A percentile compares a stretch with the other conserved stretches of the same genome.
These are phyloP conservation scores for Pseudochirops cupreus DNA, from an alignment of 2,797 vertebrate species.

Conservation along the genomic window DNA sequence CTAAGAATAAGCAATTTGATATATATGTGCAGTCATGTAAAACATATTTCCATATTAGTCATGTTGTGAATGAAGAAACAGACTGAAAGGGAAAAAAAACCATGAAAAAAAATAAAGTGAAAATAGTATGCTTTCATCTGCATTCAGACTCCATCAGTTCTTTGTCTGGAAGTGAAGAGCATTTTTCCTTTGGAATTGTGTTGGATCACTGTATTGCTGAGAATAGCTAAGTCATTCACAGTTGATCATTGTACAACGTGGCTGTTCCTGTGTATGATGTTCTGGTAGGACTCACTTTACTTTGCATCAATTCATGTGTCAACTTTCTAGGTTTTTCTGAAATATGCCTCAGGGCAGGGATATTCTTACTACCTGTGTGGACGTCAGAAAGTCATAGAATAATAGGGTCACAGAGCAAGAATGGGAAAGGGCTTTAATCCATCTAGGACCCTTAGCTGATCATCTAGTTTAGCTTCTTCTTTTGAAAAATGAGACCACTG, in stretches of 20 bases:
- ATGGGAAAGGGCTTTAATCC: not conserved
- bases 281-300: not conserved
- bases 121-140: not conserved
- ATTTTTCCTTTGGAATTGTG: not conserved
- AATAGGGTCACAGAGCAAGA: not conserved
- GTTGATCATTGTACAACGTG: not conserved
- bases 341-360: not conserved
- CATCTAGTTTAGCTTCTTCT: not conserved
- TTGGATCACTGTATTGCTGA: not conserved
- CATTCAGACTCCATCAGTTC: not conserved
- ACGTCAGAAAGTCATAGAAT: not conserved
- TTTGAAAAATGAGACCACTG: not conserved
- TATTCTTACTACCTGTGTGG: not conserved
- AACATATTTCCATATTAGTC: not conserved
- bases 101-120: not conserved
- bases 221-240: not conserved
- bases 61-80: not conserved
- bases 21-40: not conserved
- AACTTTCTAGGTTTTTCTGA: not conserved
- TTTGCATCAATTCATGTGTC: not conserved
- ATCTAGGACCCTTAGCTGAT: not conserved
- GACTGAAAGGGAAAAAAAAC: not conserved
- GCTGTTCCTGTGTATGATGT: not conserved
- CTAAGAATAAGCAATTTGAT: not conserved
- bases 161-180: not conserved